Percentiles rank a stretch among this genome's conserved stretches.
Conservation (phyloP, 2,113 vertebrate species). For the Anguilla rostrata region DNA sequence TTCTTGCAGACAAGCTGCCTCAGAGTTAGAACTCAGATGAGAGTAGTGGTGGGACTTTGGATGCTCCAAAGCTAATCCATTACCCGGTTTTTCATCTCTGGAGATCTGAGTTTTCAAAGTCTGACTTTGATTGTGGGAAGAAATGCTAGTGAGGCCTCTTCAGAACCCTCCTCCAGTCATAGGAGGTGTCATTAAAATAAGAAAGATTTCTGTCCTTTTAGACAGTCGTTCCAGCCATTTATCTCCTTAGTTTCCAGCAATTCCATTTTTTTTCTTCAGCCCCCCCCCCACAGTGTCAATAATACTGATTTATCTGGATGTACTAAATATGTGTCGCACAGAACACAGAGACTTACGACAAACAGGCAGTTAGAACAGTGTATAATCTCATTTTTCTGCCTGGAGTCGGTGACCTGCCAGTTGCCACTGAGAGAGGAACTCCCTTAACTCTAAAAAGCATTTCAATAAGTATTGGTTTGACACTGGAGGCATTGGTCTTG, state of each 20-base stretch:
- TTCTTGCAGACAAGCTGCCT: neutral
- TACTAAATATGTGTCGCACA: neutral
- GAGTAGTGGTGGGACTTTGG: neutral
- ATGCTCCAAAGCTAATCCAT: neutral
- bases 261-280: neutral
- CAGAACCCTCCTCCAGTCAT: neutral
- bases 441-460: conserved; percentile 45
- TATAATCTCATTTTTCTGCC: conserved; percentile 47
- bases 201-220: neutral
- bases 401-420: conserved; percentile 42
- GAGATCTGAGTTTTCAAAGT: neutral
- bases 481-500: conserved; percentile 41
- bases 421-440: conserved; percentile 44
- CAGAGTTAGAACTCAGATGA: neutral
- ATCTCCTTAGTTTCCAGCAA: neutral
- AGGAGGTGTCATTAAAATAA: neutral
- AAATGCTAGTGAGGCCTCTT: neutral
- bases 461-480: conserved; percentile 52
- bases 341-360: conserved; percentile 30
- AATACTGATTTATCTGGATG: neutral
- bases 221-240: no score
- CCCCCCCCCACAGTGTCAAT: neutral
- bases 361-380: conserved; percentile 47
- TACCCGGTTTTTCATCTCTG: neutral
- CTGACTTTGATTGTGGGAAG: conserved; percentile 4